Evolutionary conservation across 2,888 invertebrate genomes (phyloP).

Genomic region (Drosophila subsilvestris): DNA sequence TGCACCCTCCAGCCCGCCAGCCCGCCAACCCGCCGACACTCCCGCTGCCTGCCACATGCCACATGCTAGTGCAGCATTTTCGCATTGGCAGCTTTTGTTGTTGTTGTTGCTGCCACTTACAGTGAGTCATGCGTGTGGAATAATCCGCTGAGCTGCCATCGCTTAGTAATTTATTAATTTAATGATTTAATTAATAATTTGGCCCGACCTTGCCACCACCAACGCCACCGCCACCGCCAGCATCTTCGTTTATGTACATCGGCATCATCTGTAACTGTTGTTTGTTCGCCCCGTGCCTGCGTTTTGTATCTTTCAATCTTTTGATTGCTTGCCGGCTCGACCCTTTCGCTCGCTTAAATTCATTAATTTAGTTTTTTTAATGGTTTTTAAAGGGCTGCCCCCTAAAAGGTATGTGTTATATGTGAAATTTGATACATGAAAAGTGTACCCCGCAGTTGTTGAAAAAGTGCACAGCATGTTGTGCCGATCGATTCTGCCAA

Average conservation of each 20-base stretch:
- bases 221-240: conserved; percentile 35
- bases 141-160: conserved; percentile 36
- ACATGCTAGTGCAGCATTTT: conserved; percentile 73
- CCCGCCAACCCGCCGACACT: neutral
- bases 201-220: conserved; percentile 50
- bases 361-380: conserved; percentile 73
- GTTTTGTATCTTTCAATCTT: conserved; percentile 60
- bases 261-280: conserved; percentile 19
- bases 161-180: conserved; percentile 65
- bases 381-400: conserved; percentile 56
- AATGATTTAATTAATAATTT: conserved; percentile 75
- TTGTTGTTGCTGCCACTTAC: conserved; percentile 24
- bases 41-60: conserved; percentile 22
- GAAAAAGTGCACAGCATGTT: conserved; percentile 73
- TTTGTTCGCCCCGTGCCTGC: conserved; percentile 37
- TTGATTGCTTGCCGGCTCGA: conserved; percentile 3
- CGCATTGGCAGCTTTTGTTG: conserved; percentile 62
- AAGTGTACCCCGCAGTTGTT: conserved; percentile 53
- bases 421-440: conserved; percentile 63
- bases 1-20: neutral
- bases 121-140: conserved; percentile 63
- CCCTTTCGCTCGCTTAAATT: conserved; percentile 47
- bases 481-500: conserved; percentile 34
- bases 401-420: conserved; percentile 56
- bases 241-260: conserved; percentile 17